Base-by-base conservation (phyloP, 2,797 vertebrate species). In the Lophius americanus region DNA sequence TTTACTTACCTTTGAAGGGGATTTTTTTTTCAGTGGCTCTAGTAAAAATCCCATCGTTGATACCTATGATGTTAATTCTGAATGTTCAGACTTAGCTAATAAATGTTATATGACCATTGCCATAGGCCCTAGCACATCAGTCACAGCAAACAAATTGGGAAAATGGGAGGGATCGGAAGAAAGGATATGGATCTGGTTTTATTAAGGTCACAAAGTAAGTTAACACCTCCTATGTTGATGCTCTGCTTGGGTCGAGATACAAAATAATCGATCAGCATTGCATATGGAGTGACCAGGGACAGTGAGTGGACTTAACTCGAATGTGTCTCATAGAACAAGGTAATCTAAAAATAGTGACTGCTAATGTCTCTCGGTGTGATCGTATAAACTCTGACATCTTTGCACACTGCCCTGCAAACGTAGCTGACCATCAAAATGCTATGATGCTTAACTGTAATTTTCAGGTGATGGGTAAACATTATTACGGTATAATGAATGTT, bases 191-290 rank as follows among this genome's bases (percentile, higher is more conserved):
- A 87, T 83, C 85, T 87, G 87, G 76, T 90, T 92, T 92, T 92
- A 90, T 90, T 85, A 80, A 86, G 88, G 84, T 89, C 88, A 86
- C 90, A 92, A 88, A 91, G 87, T 84, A 89, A 90, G 81, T 91
- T 92, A 88, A 92, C 75, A 82, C 86, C 85, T 78, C 71, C 80
- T 82, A 79, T 88, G 85, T 90, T 90, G 89, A 86, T 69, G 82
- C 50, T 68, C 54, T 62, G 88, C 86, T 91, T 83, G 7, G 9
- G 91, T 85, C 86, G 83, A 90, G 86, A 91, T 89, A 75, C 88
- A 86, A 86, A 81, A 78, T 82, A 83, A 91, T 92, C 86, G 83
- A 92, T 92, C 84, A 62, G 75, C 75, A 23, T 23, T 23, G 7
- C 41, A 9, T 10, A 42, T 10, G 9, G 4, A 42, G 41, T 0